A percentile compares a stretch with the other conserved stretches of the same genome.
Conservation (phyloP, 2,888 invertebrate species). For the Lithophane semibrunnea region DNA sequence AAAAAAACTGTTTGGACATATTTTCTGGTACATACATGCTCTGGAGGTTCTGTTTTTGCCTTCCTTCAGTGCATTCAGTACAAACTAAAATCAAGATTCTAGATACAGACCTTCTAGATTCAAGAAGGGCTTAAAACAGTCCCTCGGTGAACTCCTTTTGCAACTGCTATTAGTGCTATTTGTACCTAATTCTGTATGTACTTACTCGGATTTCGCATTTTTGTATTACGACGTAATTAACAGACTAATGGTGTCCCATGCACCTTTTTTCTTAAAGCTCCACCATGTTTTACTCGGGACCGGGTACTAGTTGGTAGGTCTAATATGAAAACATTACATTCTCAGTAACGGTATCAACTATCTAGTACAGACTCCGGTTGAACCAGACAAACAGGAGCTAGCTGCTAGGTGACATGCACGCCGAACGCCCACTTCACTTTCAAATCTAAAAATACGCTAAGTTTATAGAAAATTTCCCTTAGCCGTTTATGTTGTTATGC, state of each 20-base stretch:
- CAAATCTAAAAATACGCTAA: slow-evolving; percentile 52
- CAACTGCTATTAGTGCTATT: not conserved
- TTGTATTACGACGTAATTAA: slow-evolving; percentile 3
- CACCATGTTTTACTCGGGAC: not conserved
- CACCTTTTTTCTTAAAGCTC: not conserved
- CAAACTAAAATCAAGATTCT: not conserved
- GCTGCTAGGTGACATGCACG: slow-evolving; percentile 5
- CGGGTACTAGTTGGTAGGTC: not conserved
- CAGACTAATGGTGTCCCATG: not conserved
- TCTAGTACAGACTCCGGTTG: slow-evolving; percentile 23
- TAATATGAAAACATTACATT: slow-evolving; percentile 4
- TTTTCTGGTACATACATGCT: not conserved
- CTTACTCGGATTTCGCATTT: not conserved
- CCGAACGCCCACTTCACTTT: slow-evolving; percentile 48
- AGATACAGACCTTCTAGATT: not conserved
- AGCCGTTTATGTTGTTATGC: slow-evolving; percentile 10
- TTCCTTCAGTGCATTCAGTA: not conserved
- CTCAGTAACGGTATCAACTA: slow-evolving; percentile 26
- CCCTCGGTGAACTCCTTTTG: slow-evolving; percentile 21
- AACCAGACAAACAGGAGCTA: slow-evolving; percentile 53
- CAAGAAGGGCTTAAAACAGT: slow-evolving; percentile 2
- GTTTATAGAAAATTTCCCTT: slow-evolving; percentile 37
- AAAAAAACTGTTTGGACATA: not conserved
- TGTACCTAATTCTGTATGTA: not conserved
- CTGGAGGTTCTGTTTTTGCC: not conserved